phyloP scores from a whole-genome alignment of 1,140 invertebrate species.

The Oncopodura yosiiana region DNA sequence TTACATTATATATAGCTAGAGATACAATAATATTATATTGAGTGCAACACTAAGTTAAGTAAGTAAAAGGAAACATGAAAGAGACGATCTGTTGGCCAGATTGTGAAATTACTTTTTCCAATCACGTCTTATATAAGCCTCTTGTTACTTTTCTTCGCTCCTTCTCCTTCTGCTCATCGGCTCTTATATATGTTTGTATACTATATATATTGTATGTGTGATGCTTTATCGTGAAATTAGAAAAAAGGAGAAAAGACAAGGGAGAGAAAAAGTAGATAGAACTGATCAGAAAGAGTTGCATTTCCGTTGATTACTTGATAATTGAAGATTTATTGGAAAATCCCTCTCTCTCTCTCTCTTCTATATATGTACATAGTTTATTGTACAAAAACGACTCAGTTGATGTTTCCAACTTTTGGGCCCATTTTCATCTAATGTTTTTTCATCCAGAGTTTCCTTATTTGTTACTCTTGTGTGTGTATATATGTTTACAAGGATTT shows the following conservation, averaged over 20 bases:
- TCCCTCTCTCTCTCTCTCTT: slow-evolving; percentile 18
- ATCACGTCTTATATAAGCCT: slow-evolving; percentile 29
- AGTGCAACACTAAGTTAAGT: too few relatives aligned
- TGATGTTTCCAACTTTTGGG: too few relatives aligned
- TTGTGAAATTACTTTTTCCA: slow-evolving; percentile 32
- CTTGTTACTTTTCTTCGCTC: slow-evolving; percentile 27
- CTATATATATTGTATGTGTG: too few relatives aligned
- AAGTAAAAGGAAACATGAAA: neutral
- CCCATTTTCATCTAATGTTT: too few relatives aligned
- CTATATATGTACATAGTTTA: too few relatives aligned
- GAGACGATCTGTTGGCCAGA: slow-evolving; percentile 8
- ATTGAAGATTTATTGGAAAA: slow-evolving; percentile 36
- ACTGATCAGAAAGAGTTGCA: slow-evolving; percentile 34
- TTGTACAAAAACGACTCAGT: too few relatives aligned
- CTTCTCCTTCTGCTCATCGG: too few relatives aligned
- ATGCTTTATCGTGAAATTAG: slow-evolving; percentile 39
- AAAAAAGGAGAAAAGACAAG: slow-evolving; percentile 13
- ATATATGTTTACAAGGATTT: too few relatives aligned
- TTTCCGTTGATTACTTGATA: slow-evolving; percentile 36
- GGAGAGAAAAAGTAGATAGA: slow-evolving; percentile 15
- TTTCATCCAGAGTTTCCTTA: too few relatives aligned
- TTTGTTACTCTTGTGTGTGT: too few relatives aligned
- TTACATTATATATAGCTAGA: neutral
- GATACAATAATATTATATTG: neutral
- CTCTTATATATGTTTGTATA: too few relatives aligned